A percentile compares a stretch with the other conserved stretches of the same genome.
phyloP scores from a whole-genome alignment of 2,888 invertebrate species.

The Drosophila subsilvestris region DNA sequence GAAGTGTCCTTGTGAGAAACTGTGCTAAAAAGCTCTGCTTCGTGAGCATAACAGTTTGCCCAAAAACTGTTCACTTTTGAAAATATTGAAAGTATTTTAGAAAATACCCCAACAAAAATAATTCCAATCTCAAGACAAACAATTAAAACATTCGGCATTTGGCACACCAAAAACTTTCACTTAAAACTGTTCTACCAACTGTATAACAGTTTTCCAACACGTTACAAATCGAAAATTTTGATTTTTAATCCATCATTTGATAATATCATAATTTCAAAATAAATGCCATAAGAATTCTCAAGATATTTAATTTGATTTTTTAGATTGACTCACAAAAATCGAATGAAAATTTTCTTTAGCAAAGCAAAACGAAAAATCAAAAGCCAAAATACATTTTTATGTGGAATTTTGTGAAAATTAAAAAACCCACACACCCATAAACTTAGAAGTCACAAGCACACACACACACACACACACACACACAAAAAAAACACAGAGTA shows the following conservation, averaged over 20 bases:
- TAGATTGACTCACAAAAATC: background rate
- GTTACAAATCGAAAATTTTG: background rate
- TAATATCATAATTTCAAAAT: background rate
- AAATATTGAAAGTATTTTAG: background rate
- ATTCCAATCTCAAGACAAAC: no score
- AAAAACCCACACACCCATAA: no score
- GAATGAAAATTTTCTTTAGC: background rate
- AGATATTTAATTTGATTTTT: background rate
- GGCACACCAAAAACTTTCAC: background rate
- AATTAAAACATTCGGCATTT: background rate
- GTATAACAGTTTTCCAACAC: conserved; percentile 16
- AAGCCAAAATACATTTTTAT: background rate
- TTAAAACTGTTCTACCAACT: background rate
- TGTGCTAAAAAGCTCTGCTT: conserved; percentile 6
- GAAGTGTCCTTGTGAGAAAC: conserved; percentile 28
- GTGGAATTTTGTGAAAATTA: background rate
- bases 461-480: background rate
- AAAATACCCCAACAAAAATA: no score
- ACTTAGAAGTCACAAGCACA: background rate
- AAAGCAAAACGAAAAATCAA: background rate
- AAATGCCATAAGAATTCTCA: no score
- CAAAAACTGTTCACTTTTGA: background rate
- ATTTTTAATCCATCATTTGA: background rate
- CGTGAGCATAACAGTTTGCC: background rate
- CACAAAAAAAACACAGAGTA: background rate